Percentiles rank a stretch among this genome's conserved stretches.
These are phyloP conservation scores for Corapipo altera DNA, from an alignment of 2,113 vertebrate species.

Conservation along the genomic window DNA sequence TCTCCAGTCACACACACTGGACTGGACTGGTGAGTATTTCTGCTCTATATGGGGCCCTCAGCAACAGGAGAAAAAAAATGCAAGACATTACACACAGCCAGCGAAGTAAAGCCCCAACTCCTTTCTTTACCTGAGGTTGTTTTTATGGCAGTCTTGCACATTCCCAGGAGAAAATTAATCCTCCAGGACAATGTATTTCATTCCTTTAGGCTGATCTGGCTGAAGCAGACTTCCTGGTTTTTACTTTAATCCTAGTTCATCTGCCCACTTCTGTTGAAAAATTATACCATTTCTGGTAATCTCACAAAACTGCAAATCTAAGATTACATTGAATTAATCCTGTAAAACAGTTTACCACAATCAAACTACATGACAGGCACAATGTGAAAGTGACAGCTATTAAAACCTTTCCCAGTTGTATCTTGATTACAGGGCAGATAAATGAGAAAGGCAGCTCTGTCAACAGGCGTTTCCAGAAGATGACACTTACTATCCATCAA, in stretches of 20 bases:
- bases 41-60: accelerated
- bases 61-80: neutral
- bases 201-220: neutral
- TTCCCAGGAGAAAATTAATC: neutral
- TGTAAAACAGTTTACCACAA: neutral
- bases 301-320: neutral
- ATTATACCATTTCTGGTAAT: accelerated
- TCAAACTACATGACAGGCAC: neutral
- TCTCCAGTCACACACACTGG: neutral
- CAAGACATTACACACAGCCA: neutral
- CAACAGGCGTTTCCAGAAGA: neutral
- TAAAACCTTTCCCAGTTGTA: neutral
- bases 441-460: neutral
- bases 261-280: neutral
- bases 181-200: neutral
- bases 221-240: neutral
- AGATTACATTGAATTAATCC: neutral
- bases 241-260: neutral
- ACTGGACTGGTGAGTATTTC: neutral
- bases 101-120: neutral
- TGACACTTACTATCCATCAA: neutral
- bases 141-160: neutral
- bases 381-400: neutral
- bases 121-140: neutral
- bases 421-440: neutral